Base-by-base conservation (phyloP, 2,797 vertebrate genomes). In the Pygocentrus nattereri region DNA sequence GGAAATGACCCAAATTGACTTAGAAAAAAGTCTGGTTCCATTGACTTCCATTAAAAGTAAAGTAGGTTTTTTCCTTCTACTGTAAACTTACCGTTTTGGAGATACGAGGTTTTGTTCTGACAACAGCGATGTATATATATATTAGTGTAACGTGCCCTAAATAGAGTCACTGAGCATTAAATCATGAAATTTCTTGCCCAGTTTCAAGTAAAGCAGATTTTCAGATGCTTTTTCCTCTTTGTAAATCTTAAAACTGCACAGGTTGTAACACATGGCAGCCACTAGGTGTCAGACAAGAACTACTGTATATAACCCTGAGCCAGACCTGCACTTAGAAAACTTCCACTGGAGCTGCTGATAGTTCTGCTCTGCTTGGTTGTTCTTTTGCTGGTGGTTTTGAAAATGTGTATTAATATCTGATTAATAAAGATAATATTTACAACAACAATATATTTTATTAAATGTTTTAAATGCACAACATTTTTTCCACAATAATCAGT, bases 201-300 rank as follows among this genome's bases (percentile, higher is more conserved):
- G 41, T 44, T 44, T 2, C 41, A 44, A 44, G 10, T 12, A 12
- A 12, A 44, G 41, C 41, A 44, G 41, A 44, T 44, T 44, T 41
- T 44, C 41, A 44, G n/a, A n/a, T 12, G 41, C 5, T 56, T 1
- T 15, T 41, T 27, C 6, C 10, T 54, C 41, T 2, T 12, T 25
- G 0, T 1, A 4, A 11, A 5, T 56, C 56, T 72, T 18, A 34
- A 21, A 79, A 23, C 5, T 27, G 19, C 7, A 56, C 16, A 49
- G 49, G 27, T n/a, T 85, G 81, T 65, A 85, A 59, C 1, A 76
- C 11, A 38, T 47, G 30, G 54, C 0, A 64, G 23, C 38, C 84
- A 85, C 78, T 78, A 85, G 84, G 77, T 78, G 81, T 80, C 84
- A 80, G 81, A 50, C 70, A 50, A 74, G 25, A 74, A 27, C 74